phyloP scores from a whole-genome alignment of 2,888 invertebrate genomes.

The Entomobrya multifasciata region DNA sequence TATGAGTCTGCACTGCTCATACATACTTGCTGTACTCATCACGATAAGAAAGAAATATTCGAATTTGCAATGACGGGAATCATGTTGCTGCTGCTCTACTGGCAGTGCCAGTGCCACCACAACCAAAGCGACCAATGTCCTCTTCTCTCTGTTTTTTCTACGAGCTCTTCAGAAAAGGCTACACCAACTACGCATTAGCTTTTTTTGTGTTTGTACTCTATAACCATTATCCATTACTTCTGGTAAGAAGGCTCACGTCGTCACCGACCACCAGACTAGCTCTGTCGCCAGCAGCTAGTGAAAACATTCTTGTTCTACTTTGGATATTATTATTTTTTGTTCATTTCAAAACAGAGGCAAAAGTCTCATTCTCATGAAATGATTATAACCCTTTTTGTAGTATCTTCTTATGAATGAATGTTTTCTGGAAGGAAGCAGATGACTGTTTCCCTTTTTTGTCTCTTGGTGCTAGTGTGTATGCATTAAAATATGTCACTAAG shows the following conservation, averaged over 20 bases:
- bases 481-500: too few relatives aligned
- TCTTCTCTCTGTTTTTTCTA: background rate
- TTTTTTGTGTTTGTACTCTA: conserved; percentile 4
- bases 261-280: background rate
- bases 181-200: background rate
- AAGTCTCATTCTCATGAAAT: background rate
- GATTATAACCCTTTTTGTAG: conserved; percentile 26
- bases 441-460: conserved; percentile 47
- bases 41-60: too few relatives aligned
- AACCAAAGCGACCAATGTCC: background rate
- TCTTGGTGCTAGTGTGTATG: background rate
- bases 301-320: background rate
- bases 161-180: background rate
- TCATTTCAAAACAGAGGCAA: background rate
- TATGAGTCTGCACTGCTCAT: conserved; percentile 28
- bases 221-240: conserved; percentile 15
- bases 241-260: conserved; percentile 2
- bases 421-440: conserved; percentile 62
- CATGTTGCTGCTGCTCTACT: background rate
- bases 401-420: conserved; percentile 48
- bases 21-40: background rate
- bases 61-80: too few relatives aligned
- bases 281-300: background rate
- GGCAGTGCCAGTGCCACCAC: conserved; percentile 8
- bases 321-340: background rate